Conservation (phyloP, 2,113 vertebrate species). For the Psettodes erumei region DNA sequence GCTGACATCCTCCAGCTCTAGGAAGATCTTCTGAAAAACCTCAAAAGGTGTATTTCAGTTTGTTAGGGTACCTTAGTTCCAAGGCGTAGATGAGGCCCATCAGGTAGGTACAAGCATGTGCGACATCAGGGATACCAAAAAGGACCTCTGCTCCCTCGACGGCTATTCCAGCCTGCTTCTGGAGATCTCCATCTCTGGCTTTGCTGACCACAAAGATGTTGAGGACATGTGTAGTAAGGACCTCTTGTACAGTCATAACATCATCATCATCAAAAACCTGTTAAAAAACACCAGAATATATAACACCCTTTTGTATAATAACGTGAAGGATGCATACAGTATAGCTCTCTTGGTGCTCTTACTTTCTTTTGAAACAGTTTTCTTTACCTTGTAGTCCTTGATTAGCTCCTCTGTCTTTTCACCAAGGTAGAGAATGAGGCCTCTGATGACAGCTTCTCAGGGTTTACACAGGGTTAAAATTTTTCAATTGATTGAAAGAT, state of each 20-base stretch:
- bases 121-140: conserved; percentile 3
- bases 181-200: conserved; percentile 4
- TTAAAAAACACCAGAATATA: conserved; percentile 1
- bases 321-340: background rate
- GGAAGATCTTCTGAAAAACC: conserved; percentile 15
- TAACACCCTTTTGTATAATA: background rate
- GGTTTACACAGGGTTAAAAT: no score
- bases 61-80: conserved; percentile 7
- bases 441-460: conserved; percentile 39
- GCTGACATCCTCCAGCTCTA: conserved; percentile 7
- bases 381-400: conserved; percentile 32
- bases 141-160: conserved; percentile 4
- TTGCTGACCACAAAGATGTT: conserved; percentile 6
- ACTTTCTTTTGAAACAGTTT: conserved; percentile 8
- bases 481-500: no score
- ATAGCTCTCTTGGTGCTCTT: background rate
- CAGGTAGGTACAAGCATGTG: conserved; percentile 3
- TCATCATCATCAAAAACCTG: conserved; percentile 1
- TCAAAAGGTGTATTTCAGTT: conserved; percentile 11
- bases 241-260: conserved; percentile 7
- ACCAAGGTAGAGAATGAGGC: conserved; percentile 41
- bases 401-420: conserved; percentile 24
- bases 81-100: conserved; percentile 9
- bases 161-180: conserved; percentile 8
- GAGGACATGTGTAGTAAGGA: conserved; percentile 26